Conservation (phyloP, 2,113 vertebrate species). For the Meles meles region DNA sequence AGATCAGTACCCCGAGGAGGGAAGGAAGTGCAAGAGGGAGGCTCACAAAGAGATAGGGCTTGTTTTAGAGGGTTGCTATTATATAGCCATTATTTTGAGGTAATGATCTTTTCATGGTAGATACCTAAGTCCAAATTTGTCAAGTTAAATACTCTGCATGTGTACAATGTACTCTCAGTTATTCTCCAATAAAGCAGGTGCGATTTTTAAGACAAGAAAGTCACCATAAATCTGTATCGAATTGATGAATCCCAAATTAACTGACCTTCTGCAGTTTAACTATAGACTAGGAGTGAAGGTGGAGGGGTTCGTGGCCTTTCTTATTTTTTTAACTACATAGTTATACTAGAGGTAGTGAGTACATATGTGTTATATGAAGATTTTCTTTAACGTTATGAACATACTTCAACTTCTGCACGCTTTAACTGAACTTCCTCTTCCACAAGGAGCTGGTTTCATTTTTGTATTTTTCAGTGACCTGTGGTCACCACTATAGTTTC, state of each 20-base stretch:
- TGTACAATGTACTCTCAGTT: not conserved
- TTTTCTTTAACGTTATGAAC: not conserved
- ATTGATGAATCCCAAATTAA: not conserved
- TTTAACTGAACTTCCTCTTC: not conserved
- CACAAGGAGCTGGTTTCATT: not conserved
- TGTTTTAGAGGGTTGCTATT: not conserved
- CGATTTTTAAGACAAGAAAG: not conserved
- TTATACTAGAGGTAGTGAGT: not conserved
- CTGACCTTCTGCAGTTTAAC: not conserved
- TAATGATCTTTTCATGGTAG: not conserved
- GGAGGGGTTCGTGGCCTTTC: not conserved
- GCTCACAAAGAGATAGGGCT: too few relatives aligned
- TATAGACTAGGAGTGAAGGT: not conserved
- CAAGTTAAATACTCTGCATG: not conserved
- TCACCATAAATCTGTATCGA: not conserved
- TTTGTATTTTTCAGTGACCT: not conserved
- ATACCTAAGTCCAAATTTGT: not conserved
- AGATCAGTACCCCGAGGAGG: not conserved
- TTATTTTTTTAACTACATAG: not conserved
- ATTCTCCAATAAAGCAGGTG: not conserved
- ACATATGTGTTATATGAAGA: not conserved
- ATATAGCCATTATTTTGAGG: not conserved
- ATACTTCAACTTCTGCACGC: not conserved
- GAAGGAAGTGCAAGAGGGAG: not conserved
- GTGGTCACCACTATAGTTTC: not conserved